phyloP scores from a whole-genome alignment of 2,888 invertebrate genomes.

The Trichopoda pennipes region DNA sequence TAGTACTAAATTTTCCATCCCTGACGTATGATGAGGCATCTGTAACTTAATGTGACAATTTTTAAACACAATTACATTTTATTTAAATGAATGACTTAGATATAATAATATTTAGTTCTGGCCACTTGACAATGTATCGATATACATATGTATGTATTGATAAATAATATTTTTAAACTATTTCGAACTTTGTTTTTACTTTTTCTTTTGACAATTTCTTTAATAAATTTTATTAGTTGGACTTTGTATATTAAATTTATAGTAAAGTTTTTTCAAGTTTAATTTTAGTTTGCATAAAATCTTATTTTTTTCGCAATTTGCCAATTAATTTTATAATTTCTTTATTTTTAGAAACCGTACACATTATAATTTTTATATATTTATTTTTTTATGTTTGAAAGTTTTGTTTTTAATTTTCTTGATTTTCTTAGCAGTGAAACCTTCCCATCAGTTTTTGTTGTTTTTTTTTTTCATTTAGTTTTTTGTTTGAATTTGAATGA shows the following conservation, averaged over 20 bases:
- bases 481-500: conserved; percentile 29
- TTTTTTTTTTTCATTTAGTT: conserved; percentile 8
- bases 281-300: conserved; percentile 41
- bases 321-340: conserved; percentile 49
- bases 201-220: conserved; percentile 18
- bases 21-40: too few species aligned
- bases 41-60: too few species aligned
- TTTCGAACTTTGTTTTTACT: conserved; percentile 28
- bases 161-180: too few species aligned
- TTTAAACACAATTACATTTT: too few species aligned
- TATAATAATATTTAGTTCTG: too few species aligned
- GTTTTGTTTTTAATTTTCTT: conserved; percentile 52
- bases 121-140: too few species aligned
- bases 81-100: too few species aligned
- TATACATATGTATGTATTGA: too few species aligned
- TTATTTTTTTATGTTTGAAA: conserved; percentile 33
- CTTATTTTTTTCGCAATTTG: conserved; percentile 39
- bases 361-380: conserved; percentile 45
- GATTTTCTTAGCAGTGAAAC: conserved; percentile 66
- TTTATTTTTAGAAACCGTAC: conserved; percentile 66
- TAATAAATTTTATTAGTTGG: conserved; percentile 11
- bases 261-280: conserved; percentile 31
- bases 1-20: too few species aligned
- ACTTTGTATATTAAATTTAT: conserved; percentile 20
- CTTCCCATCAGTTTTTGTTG: conserved; percentile 56